Base-by-base conservation (phyloP, 2,113 vertebrate genomes). In the Athene noctua region DNA sequence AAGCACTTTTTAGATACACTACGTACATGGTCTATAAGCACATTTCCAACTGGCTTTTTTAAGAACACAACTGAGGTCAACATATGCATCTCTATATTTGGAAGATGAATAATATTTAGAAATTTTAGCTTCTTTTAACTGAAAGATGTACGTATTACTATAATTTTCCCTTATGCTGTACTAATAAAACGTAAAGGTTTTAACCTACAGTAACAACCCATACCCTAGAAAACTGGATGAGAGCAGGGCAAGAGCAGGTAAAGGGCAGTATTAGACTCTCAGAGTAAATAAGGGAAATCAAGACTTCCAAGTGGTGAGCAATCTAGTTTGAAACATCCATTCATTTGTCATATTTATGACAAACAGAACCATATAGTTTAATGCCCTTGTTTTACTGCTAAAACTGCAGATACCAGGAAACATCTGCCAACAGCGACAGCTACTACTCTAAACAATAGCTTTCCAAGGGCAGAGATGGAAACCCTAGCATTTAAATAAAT, bases 401-500 rank as follows among this genome's bases (percentile, higher is more conserved):
- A 81, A 91, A 81, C 47, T 66, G 52, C 18, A 82, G 71, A 19
- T 3, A 80, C 6, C 26, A 82, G 47, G 52, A 80, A 73, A 57
- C 55, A 83, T 32, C 63, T 88, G 82, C 62, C 49, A 86, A 61
- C 47, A 75, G 66, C 5, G 4, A 65, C 17, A 79, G 58, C 71
- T 88, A 52, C 71, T 32, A 7, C 61, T 38, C 57, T 23, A 15
- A 79, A 67, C 65, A 85, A 57, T 10, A 84, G 10, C 59, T 74
- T 65, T 95, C 82, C 90, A 49, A 42, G 82, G 88, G 92, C 88
- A 61, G 62, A 68, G 91, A 32, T 6, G 62, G 82, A 95, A 86
- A 95, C 40, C 30, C 6, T 27, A 47, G 59, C n/a, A 61, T 59
- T 75, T 72, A 40, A 85, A 80, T 82, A 47, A 67, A 59, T 44